These are phyloP conservation scores for Reticulitermes lucifugus DNA, from an alignment of 2,888 invertebrate species.

Conservation along the genomic window DNA sequence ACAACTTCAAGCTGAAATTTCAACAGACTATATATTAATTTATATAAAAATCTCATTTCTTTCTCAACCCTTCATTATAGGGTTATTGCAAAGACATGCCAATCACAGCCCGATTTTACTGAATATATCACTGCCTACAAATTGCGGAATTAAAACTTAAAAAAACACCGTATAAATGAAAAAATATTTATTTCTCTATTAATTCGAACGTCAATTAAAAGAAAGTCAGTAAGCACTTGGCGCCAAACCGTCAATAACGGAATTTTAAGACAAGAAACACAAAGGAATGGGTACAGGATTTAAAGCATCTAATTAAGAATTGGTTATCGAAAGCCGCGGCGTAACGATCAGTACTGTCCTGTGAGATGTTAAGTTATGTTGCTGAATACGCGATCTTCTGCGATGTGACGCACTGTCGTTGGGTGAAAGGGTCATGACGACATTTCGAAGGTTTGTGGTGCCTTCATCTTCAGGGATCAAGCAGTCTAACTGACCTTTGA, in stretches of 20 bases:
- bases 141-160: not conserved
- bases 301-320: not conserved
- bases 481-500: too few species aligned
- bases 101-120: not conserved
- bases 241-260: not conserved
- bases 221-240: constrained; percentile 23
- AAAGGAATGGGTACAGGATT: not conserved
- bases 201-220: constrained; percentile 20
- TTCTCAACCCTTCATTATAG: not conserved
- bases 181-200: not conserved
- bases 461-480: too few species aligned
- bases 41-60: not conserved
- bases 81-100: not conserved
- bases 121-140: not conserved
- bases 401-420: too few species aligned
- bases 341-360: too few species aligned
- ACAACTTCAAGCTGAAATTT: too few species aligned
- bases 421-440: too few species aligned
- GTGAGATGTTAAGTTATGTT: too few species aligned
- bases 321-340: not conserved
- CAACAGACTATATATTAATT: too few species aligned
- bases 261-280: not conserved
- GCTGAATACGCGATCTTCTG: too few species aligned
- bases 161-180: not conserved
- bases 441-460: too few species aligned